Evolutionary conservation across 2,113 vertebrate genomes (phyloP).

Genomic region (Atractosteus spatula): DNA sequence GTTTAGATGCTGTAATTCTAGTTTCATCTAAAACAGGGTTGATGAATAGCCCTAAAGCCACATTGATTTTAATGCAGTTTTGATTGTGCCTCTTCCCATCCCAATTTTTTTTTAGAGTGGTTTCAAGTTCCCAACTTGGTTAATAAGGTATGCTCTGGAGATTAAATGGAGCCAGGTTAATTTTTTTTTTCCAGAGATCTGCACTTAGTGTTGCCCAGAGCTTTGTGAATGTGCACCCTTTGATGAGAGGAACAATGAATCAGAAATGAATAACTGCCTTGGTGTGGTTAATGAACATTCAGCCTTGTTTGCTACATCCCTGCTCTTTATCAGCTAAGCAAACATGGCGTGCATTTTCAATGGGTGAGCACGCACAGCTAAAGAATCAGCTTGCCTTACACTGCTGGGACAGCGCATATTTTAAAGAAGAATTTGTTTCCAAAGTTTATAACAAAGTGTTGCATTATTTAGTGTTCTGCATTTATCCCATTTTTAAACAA

Average conservation of each 20-base stretch:
- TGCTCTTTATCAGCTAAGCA: neutral
- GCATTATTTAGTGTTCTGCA: neutral
- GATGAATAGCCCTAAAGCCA: constrained; percentile 69
- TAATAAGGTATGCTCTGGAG: constrained; percentile 40
- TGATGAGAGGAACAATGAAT: neutral
- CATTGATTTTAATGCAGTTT: constrained; percentile 60
- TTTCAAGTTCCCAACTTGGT: constrained; percentile 28
- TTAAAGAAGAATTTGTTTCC: neutral
- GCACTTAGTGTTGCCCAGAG: neutral
- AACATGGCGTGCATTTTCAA: neutral
- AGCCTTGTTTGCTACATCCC: neutral
- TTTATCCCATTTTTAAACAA: neutral
- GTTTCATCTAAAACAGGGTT: constrained; percentile 53
- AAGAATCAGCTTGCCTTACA: neutral
- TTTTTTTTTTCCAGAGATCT: neutral
- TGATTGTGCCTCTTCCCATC: constrained; percentile 34
- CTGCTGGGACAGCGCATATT: neutral
- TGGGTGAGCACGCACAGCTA: neutral
- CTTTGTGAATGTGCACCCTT: constrained; percentile 1
- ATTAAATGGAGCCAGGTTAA: neutral
- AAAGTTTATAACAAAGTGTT: neutral
- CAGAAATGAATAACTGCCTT: constrained; percentile 3
- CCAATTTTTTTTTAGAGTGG: constrained; percentile 13
- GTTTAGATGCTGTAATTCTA: too few species aligned
- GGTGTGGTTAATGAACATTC: constrained; percentile 4